Evolutionary conservation across 2,113 vertebrate genomes (phyloP), one percentile per base, ranked within the genome.

Genomic region (Phrynosoma platyrhinos): DNA sequence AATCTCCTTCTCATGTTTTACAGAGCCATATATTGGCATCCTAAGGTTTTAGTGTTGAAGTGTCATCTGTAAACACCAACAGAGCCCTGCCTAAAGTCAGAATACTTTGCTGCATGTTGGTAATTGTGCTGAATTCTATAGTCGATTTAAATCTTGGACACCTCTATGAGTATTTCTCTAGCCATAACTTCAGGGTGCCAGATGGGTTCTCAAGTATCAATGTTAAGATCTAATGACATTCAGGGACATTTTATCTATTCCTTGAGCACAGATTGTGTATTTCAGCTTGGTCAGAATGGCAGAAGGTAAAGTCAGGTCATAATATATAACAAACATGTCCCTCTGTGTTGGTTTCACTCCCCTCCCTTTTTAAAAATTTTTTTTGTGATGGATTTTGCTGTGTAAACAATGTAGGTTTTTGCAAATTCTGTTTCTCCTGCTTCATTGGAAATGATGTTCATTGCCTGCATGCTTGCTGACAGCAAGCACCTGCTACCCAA

Each of bases 31-130:
- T 4, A 8, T 27, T 75, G 21, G 42, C 90, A 47, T 55, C 79
- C 58, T 69, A 30, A 81, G 83, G 55, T 74, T 69, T 47, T 53
- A 86, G 85, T 86, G 42, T 20, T 90, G 55, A 89, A 89, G 25
- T 74, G 71, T 79, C 69, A 72, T 18, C 30, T 78, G 42, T 84
- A 92, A 92, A 88, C 77, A 83, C 13, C 27, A 40, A 0, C 2
- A 52, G 58, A 68, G 27, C 6, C 32, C 75, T 40, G 16, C 42
- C 58, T 58, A 87, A 27, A 68, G 25, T 71, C 52, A n/a, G 18
- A 78, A 42, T 36, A n/a, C 32, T 21, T 6, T 81, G 82, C 53
- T 75, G n/a, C 87, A 52, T 64, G 83, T 87, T 16, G 47, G 81
- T 69, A 2, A 0, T 52, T 85, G n/a, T 76, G 21, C 55, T 0